Evolutionary conservation across 2,113 vertebrate species (phyloP).

Genomic region (Verasper variegatus): DNA sequence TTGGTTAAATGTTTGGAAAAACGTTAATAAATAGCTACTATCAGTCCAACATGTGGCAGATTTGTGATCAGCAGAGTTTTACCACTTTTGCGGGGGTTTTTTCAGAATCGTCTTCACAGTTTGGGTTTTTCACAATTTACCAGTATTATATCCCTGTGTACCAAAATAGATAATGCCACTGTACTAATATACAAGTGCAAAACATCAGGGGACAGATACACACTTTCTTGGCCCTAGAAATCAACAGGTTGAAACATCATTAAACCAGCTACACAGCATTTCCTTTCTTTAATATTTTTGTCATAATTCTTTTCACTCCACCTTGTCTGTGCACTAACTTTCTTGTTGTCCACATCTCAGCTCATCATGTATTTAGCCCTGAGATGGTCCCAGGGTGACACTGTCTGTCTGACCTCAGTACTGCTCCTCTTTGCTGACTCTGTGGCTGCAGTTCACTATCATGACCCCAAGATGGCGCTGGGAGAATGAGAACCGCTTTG

Average conservation of each 20-base stretch:
- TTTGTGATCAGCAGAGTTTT: neutral
- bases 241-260: neutral
- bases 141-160: neutral
- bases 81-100: neutral
- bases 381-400: conserved; percentile 58
- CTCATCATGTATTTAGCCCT: conserved; percentile 1
- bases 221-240: neutral
- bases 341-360: neutral
- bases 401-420: conserved; percentile 59
- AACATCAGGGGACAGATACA: neutral
- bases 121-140: neutral
- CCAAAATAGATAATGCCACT: neutral
- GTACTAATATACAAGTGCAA: neutral
- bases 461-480: conserved; percentile 63
- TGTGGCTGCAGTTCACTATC: conserved; percentile 31
- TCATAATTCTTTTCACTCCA: too few species aligned
- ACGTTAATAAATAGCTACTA: neutral
- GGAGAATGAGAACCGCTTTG: conserved; percentile 6
- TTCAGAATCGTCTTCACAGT: neutral
- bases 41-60: neutral
- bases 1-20: neutral
- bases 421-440: conserved; percentile 18
- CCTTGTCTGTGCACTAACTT: neutral
- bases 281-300: too few species aligned
- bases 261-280: neutral